Percentiles rank a stretch among this genome's conserved stretches.
phyloP scores from a whole-genome alignment of 1,140 invertebrate genomes.

The Listronotus bonariensis region DNA sequence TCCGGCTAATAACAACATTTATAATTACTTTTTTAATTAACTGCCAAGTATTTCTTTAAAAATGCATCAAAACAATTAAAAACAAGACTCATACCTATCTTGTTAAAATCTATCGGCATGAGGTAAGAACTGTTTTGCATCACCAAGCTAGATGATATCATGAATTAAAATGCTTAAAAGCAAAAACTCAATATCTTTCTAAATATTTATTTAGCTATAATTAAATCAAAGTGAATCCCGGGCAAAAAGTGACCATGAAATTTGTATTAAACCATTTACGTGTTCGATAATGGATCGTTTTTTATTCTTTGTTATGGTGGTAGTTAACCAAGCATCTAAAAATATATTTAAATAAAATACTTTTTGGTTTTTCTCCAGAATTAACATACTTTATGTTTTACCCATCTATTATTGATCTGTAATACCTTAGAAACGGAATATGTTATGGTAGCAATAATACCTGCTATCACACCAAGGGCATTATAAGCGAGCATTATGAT shows the following conservation, averaged over 20 bases:
- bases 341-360: too few relatives aligned
- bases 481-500: too few relatives aligned
- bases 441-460: too few relatives aligned
- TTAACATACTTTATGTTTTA: too few relatives aligned
- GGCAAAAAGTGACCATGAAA: constrained; percentile 10
- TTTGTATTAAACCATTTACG: constrained; percentile 1
- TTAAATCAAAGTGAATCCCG: constrained; percentile 5
- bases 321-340: not conserved
- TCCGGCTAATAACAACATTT: too few relatives aligned
- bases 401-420: too few relatives aligned
- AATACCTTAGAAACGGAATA: too few relatives aligned
- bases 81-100: constrained; percentile 4
- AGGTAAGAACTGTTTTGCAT: constrained; percentile 15
- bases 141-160: constrained; percentile 15
- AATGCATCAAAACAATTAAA: constrained; percentile 16
- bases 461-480: too few relatives aligned
- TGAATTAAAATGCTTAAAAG: constrained; percentile 4
- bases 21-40: not conserved
- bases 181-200: constrained; percentile 16
- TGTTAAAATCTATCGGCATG: constrained; percentile 6
- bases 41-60: not conserved
- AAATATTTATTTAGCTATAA: constrained; percentile 15
- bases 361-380: too few relatives aligned
- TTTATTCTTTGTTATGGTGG: not conserved
- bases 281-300: too few relatives aligned